These are phyloP conservation scores for Bagarius yarrelli DNA, from an alignment of 2,113 vertebrate genomes.

Conservation along the genomic window DNA sequence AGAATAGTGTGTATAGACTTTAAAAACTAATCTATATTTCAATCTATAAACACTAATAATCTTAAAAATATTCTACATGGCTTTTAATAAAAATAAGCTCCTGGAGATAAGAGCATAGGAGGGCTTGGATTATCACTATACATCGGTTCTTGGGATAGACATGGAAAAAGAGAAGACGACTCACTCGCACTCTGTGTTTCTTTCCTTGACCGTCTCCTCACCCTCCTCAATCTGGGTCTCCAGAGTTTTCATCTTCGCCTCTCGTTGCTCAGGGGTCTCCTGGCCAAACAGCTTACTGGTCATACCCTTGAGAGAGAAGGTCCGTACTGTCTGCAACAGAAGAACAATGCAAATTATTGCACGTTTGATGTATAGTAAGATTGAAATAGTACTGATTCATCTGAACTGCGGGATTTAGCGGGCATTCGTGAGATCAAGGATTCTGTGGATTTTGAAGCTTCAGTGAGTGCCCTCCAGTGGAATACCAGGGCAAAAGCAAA, in stretches of 20 bases:
- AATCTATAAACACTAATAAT: background rate
- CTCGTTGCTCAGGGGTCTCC: conserved; percentile 90
- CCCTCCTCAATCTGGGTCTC: conserved; percentile 90
- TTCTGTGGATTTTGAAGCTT: too few relatives aligned
- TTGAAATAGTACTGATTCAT: too few relatives aligned
- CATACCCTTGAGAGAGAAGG: conserved; percentile 94
- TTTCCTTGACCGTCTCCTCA: conserved; percentile 83
- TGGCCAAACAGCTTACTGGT: conserved; percentile 95
- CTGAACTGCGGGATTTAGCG: too few relatives aligned
- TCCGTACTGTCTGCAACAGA: conserved; percentile 80
- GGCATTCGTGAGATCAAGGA: too few relatives aligned
- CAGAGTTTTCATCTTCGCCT: conserved; percentile 83
- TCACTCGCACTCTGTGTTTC: conserved; percentile 88
- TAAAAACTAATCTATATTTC: background rate
- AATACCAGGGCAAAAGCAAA: too few relatives aligned
- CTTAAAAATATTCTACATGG: background rate
- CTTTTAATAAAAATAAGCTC: conserved; percentile 3
- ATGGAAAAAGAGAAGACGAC: conserved; percentile 28
- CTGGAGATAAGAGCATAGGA: conserved; percentile 27
- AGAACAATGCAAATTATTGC: background rate
- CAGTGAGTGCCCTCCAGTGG: too few relatives aligned
- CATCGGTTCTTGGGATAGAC: background rate
- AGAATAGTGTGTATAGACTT: background rate
- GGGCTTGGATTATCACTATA: conserved; percentile 10
- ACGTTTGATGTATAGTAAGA: too few relatives aligned